A percentile compares a stretch with the other conserved stretches of the same genome.
These are phyloP conservation scores for Microcebus tavaratra DNA, from an alignment of 2,113 vertebrate species.

Conservation along the genomic window DNA sequence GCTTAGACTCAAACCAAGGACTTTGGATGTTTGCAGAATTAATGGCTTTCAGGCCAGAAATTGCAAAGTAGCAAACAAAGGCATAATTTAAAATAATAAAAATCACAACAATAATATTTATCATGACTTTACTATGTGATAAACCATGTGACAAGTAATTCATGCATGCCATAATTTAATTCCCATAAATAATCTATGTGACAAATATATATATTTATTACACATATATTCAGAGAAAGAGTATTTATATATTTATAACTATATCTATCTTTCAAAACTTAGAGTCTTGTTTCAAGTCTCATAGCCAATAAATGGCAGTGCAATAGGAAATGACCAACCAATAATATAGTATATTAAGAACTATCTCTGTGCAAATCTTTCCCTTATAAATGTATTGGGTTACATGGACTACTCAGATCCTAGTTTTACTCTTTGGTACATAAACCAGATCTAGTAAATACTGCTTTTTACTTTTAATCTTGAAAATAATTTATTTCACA, in stretches of 20 bases:
- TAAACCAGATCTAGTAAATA: neutral
- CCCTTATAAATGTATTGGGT: neutral
- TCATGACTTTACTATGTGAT: neutral
- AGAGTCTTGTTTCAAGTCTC: neutral
- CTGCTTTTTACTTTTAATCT: too few species aligned
- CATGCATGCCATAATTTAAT: neutral
- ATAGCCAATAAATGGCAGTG: neutral
- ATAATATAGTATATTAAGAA: neutral
- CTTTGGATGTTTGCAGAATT: neutral
- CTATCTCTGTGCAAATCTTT: neutral
- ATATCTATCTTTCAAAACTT: neutral
- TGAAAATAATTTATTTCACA: neutral
- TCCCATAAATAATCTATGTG: neutral
- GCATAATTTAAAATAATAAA: neutral
- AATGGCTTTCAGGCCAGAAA: neutral
- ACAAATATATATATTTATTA: neutral
- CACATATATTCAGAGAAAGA: neutral
- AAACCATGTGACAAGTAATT: neutral
- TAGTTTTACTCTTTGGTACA: neutral
- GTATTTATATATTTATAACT: neutral
- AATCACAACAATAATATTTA: neutral
- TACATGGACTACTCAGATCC: accelerated
- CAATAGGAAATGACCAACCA: neutral
- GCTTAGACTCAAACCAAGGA: neutral
- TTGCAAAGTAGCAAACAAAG: neutral